Evolutionary conservation across 1,140 invertebrate genomes (phyloP).

Genomic region (Bombyx mandarina): DNA sequence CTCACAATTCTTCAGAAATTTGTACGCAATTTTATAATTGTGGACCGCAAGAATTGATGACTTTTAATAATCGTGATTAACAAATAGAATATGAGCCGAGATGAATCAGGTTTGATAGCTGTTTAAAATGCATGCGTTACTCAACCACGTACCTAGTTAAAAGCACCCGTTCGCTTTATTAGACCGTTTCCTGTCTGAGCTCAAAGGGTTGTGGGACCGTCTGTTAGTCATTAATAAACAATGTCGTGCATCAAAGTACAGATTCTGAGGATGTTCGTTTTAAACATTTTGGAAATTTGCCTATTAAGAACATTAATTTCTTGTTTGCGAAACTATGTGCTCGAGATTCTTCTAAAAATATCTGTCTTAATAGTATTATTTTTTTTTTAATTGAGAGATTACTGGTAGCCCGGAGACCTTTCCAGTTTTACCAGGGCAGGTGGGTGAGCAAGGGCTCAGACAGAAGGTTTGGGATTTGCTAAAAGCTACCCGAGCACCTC

Average conservation of each 20-base stretch:
- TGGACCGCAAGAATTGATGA: too few relatives aligned
- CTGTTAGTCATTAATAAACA: conserved; percentile 40
- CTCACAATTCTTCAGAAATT: background rate
- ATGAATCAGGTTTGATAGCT: too few relatives aligned
- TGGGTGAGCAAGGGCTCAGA: too few relatives aligned
- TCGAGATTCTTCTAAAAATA: background rate
- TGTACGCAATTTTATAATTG: background rate
- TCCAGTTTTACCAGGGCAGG: too few relatives aligned
- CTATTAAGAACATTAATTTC: too few relatives aligned
- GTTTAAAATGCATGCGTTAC: background rate
- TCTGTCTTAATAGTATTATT: background rate
- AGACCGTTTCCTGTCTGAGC: conserved; percentile 24
- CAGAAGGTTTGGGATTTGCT: too few relatives aligned
- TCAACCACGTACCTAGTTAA: conserved; percentile 5
- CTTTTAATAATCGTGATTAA: too few relatives aligned
- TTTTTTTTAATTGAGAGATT: too few relatives aligned
- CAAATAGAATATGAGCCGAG: too few relatives aligned
- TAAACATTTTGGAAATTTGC: conserved; percentile 1
- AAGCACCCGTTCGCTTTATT: conserved; percentile 27
- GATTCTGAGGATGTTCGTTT: conserved; percentile 29
- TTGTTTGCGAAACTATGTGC: too few relatives aligned
- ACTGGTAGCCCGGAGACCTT: too few relatives aligned
- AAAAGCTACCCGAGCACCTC: too few relatives aligned
- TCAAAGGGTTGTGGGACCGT: conserved; percentile 24
- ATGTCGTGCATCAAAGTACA: conserved; percentile 38